Evolutionary conservation across 2,113 vertebrate species (phyloP), one percentile per base, ranked within the genome.

Genomic region (Steatornis caripensis): DNA sequence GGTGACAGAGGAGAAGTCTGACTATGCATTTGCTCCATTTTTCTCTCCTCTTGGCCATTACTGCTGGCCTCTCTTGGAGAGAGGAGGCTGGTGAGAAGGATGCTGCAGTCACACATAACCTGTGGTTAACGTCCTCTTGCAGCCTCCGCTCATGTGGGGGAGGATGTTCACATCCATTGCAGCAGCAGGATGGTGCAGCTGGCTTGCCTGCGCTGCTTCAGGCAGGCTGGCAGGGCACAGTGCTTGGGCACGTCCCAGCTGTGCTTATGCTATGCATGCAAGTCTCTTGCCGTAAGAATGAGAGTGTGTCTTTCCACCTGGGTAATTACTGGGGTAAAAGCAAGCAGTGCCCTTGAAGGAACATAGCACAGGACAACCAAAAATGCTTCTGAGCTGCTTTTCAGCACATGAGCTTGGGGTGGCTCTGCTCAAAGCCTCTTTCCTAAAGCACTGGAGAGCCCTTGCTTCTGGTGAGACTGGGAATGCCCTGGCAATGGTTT

Each of bases 371-470:
- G 32, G 46, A 36, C 37, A 45, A 48, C 39, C 0, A 36, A 36
- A 81, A 77, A 21, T 43, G 32, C 23, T 77, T 89, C 71, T 12
- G 30, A 81, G 64, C 14, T 74, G 57, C 39, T 76, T 62, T 89
- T 76, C 1, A 6, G 32, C 43, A 18, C 0, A 0, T 19, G 3
- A 2, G 8, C 72, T 36, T 43, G 45, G 26, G 23, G 6, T 37
- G 23, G 37, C 49, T 26, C 45, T 46, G 45, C 49, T 74, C 49
- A 69, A 81, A 70, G 10, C 48, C 43, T 76, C 66, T 65, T 45
- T 64, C 75, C 27, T 77, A 23, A 69, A 45, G 34, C 24, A 27
- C 29, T 36, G 18, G 8, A 10, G 7, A 12, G 21, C 2, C 27
- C 12, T 24, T 84, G 75, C 27, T 81, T 53, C 34, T 58, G 26